These are phyloP conservation scores for Morone saxatilis DNA, from an alignment of 2,113 vertebrate species.

Conservation along the genomic window DNA sequence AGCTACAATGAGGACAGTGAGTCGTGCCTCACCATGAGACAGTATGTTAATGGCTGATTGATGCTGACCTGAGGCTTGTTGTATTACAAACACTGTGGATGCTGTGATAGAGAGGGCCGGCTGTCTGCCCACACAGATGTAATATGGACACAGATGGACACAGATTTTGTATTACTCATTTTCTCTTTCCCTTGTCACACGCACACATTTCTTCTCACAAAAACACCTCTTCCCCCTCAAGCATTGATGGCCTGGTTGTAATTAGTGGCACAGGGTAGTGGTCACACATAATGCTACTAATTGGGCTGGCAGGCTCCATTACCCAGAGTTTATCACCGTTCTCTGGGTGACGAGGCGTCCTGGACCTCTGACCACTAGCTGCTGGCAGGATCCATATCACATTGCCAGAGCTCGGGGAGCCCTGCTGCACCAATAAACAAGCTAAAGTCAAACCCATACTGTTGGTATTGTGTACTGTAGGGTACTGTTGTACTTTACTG, in stretches of 20 bases:
- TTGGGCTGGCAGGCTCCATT: conserved; percentile 80
- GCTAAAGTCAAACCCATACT: conserved; percentile 36
- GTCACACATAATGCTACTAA: conserved; percentile 76
- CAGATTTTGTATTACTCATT: not conserved
- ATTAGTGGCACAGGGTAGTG: conserved; percentile 73
- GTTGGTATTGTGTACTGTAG: not conserved
- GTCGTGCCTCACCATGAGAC: conserved; percentile 39
- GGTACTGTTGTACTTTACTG: conserved; percentile 2
- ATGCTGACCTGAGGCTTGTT: conserved; percentile 48
- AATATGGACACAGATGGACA: not conserved
- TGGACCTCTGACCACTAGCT: conserved; percentile 67
- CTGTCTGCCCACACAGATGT: not conserved
- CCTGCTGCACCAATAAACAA: conserved; percentile 66
- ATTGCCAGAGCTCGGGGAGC: conserved; percentile 49
- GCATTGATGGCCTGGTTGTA: conserved; percentile 49
- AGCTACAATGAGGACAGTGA: conserved; percentile 13
- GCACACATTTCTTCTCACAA: not conserved
- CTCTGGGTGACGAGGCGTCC: conserved; percentile 63
- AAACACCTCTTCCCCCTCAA: conserved; percentile 17
- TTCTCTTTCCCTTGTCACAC: not conserved
- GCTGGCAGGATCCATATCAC: conserved; percentile 67
- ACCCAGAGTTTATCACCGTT: conserved; percentile 75
- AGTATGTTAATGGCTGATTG: conserved; percentile 55
- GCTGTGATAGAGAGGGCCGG: conserved; percentile 34
- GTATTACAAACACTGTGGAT: conserved; percentile 64